Evolutionary conservation across 2,888 invertebrate species (phyloP), one percentile per base, ranked within the genome.

Genomic region (Sarcophaga variegata): DNA sequence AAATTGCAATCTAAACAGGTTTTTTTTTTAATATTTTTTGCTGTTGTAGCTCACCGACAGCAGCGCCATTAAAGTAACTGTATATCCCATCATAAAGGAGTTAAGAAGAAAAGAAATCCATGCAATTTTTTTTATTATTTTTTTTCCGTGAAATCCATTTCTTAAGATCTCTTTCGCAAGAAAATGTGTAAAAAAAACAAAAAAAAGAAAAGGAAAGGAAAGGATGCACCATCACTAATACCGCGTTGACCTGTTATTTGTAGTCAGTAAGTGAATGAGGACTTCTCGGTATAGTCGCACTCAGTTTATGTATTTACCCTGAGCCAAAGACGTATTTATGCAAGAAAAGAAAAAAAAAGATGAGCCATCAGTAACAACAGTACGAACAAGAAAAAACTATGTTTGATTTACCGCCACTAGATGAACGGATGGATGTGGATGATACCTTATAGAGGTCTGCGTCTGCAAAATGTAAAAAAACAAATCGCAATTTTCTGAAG

Each of bases 161-260:
- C 70, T 84, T 69, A 87, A 81, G 78, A 66, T 83, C 81, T 81
- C 84, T 79, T 81, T 67, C 75, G 67, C 67, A 78, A 81, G 76
- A 80, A 79, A 76, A 20, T 20, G 25, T 45, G 60, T 49, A 64
- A 63, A 17, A 62, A 25, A 14, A 67, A 11, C n/a, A 11, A 60
- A 72, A 37, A 22, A 71, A 37, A n/a, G n/a, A 20, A 22, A 27
- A 62, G 27, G 17, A 20, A 12, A 67, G 37, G 17, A 20, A 45
- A 67, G 37, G 60, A 20, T 37, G 45, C 20, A 62, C 49, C 22
- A 79, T 49, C 47, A 77, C 70, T 79, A 75, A 81, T 84, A 77
- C 62, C 54, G 84, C 62, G 62, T 84, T 87, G 87, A 87, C 84
- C 87, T 87, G 79, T 87, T 80, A 81, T 82, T 84, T 87, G 81